Evolutionary conservation across 2,113 vertebrate genomes (phyloP).

Genomic region (Gopherus flavomarginatus): DNA sequence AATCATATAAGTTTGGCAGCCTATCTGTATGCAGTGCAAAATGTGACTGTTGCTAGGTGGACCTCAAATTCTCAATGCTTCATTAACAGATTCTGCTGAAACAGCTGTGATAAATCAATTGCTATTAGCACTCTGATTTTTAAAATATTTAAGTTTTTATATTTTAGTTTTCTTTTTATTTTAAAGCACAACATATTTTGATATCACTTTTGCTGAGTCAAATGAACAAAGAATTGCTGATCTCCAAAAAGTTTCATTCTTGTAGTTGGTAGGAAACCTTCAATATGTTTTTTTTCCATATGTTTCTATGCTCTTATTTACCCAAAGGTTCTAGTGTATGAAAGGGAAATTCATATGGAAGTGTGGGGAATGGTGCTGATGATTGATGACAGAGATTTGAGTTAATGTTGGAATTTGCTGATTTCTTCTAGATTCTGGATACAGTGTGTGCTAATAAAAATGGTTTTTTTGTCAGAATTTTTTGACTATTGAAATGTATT

Average conservation of each 20-base stretch:
- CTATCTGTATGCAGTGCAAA: neutral
- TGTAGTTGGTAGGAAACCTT: neutral
- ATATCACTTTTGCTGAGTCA: conserved; percentile 31
- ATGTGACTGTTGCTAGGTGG: conserved; percentile 15
- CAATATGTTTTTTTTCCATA: neutral
- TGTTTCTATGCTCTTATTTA: conserved; percentile 48
- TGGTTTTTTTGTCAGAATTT: neutral
- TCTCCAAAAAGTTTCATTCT: conserved; percentile 23
- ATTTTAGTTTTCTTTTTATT: conserved; percentile 59
- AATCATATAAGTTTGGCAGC: accelerated
- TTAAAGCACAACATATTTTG: conserved; percentile 48
- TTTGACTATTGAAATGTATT: neutral
- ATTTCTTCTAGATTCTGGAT: conserved; percentile 26
- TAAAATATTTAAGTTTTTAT: conserved; percentile 65
- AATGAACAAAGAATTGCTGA: conserved; percentile 32
- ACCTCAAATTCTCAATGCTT: conserved; percentile 38
- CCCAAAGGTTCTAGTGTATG: conserved; percentile 15
- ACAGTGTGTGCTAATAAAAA: conserved; percentile 56
- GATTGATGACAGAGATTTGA: neutral
- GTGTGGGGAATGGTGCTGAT: neutral
- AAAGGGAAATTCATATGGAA: neutral
- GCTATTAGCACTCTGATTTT: conserved; percentile 38
- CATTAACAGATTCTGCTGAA: conserved; percentile 38
- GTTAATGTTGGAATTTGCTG: conserved; percentile 43
- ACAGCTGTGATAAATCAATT: conserved; percentile 35